Base-by-base conservation (phyloP, 2,797 vertebrate species). In the Muscicapa comitata region DNA sequence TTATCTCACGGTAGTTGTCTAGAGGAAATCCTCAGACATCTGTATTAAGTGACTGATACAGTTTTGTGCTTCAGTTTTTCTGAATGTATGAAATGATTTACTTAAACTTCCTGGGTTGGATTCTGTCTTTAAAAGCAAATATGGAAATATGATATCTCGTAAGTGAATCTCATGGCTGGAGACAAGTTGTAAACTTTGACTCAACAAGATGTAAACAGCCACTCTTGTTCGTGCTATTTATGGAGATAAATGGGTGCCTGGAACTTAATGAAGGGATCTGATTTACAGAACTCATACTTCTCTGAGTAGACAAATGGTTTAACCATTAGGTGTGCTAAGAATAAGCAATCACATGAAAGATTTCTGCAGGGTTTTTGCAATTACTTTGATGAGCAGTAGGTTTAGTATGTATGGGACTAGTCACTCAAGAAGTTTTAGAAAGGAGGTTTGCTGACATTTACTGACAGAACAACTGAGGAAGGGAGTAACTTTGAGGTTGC, bases 191-290 rank as follows among this genome's bases (percentile, higher is more conserved):
- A 91, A 93, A 94, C 61, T 89, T 92, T 40, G 78, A 54, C 61
- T 92, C 90, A 79, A 89, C 53, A 77, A 87, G 92, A 82, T 80
- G 81, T 83, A 91, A 95, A 92, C 90, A 95, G 43, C 61, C 77
- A n/a, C 75, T 9, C 10, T 37, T 88, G 12, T 74, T 92, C 48
- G 38, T 88, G 54, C 68, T 93, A 86, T 92, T 91, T 94, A 65
- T 68, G 58, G 87, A 62, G 78, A 86, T 84, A 82, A 86, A 90
- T 63, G 54, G 6, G 16, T 78, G 37, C 24, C 84, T 87, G 84
- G 25, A 80, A 83, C 75, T 55, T 76, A 72, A 25, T 6, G 59
- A 74, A 82, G 67, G n/a, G 38, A 82, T 94, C 67, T 48, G 51
- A 78, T 63, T 59, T 43, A 31, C 86, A 67, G 45, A 47, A 58